Evolutionary conservation across 53 echinoderm and acorn worm genomes (phyloP), one percentile per base, ranked within the genome.

Genomic region (Temnopleurus reevesii): DNA sequence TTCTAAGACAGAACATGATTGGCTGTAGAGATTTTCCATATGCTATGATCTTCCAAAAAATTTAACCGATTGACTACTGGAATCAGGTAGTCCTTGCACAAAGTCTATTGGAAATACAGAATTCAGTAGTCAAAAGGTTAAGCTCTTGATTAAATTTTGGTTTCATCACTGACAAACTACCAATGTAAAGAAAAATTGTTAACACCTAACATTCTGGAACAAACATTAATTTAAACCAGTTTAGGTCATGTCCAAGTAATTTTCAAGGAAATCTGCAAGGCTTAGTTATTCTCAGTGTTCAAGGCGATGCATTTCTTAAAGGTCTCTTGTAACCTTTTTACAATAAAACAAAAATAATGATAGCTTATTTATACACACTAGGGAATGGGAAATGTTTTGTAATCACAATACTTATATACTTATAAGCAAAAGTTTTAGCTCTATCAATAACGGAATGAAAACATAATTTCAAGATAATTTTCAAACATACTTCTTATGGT

Each of bases 221-320:
- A n/a, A n/a, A n/a, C n/a, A n/a, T n/a, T n/a, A 63, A 15, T 56
- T 12, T 63, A 34, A 34, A 34, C 63, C 23, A 17, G 17, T 0
- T 18, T 15, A 18, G 3, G 2, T 63, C 63, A 10, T 33, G 63
- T 17, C 63, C 17, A 71, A 71, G 41, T 36, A 64, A 64, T 33
- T 64, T 64, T 64, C 60, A 60, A 60, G 35, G 65, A 64, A 64
- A 18, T 64, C 7, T 18, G 33, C 71, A 71, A 71, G 71, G 71
- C 23, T 38, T 71, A 0, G 6, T 4, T 2, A n/a, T n/a, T n/a
- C 41, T 6, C 5, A 4, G 21, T 23, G 19, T 56, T 66, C 71
- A 71, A 71, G 71, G 71, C 71, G n/a, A 71, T 34, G 7, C n/a
- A 27, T 41, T 36, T 2, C 65, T 30, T 8, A 27, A 12, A 58